Percentiles rank a stretch among this genome's conserved stretches.
Conservation (phyloP, 2,888 invertebrate genomes). For the Trissolcus japonicus region DNA sequence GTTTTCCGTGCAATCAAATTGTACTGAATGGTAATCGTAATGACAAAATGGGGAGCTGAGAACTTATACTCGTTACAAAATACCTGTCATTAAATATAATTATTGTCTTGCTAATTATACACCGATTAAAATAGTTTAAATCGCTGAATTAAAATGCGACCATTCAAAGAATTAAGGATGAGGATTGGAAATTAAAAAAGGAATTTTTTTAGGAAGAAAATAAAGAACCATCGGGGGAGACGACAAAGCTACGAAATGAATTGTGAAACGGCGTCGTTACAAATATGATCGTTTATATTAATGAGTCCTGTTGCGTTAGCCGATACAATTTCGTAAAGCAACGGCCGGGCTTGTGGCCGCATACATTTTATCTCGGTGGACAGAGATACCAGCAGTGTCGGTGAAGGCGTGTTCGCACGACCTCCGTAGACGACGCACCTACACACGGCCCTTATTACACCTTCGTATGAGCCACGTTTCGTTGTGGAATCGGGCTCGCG, state of each 20-base stretch:
- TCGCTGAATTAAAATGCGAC: too few relatives aligned
- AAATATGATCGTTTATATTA: slow-evolving; percentile 58
- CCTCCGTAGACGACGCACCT: slow-evolving; percentile 56
- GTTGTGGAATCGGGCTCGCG: slow-evolving; percentile 53
- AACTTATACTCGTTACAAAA: too few relatives aligned
- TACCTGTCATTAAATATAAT: too few relatives aligned
- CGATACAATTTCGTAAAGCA: slow-evolving; percentile 58
- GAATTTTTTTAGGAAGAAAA: too few relatives aligned
- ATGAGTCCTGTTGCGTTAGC: slow-evolving; percentile 52
- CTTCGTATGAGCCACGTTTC: slow-evolving; percentile 46
- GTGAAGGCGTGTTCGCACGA: slow-evolving; percentile 56
- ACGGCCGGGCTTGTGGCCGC: slow-evolving; percentile 52
- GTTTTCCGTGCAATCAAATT: too few relatives aligned
- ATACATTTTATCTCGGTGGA: slow-evolving; percentile 31
- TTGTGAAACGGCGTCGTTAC: slow-evolving; percentile 52
- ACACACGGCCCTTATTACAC: slow-evolving; percentile 57
- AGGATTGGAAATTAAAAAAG: too few relatives aligned
- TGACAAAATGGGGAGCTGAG: too few relatives aligned
- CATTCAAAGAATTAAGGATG: too few relatives aligned
- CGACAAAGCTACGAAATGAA: slow-evolving; percentile 19
- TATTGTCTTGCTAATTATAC: too few relatives aligned
- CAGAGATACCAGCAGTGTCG: slow-evolving; percentile 50
- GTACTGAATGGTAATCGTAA: too few relatives aligned
- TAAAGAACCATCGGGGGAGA: too few relatives aligned
- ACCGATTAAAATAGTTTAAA: too few relatives aligned